These are phyloP conservation scores for Pantherophis vulpinus DNA, from an alignment of 2,797 vertebrate species.

Conservation along the genomic window DNA sequence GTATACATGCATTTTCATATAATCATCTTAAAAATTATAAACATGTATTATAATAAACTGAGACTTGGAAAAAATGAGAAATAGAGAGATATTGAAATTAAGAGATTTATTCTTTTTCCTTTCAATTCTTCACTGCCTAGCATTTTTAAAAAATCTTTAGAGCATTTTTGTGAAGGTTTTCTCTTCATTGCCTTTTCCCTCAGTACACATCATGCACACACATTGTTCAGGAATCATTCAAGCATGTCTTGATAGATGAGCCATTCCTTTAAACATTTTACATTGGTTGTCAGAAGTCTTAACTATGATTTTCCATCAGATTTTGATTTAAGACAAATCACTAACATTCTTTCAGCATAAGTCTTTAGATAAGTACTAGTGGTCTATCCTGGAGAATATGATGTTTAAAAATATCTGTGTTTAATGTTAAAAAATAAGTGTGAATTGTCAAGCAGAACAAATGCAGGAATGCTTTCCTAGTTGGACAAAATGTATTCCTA, in stretches of 20 bases:
- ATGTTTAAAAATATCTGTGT: background rate
- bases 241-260: background rate
- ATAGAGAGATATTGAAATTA: background rate
- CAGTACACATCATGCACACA: background rate
- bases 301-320: background rate
- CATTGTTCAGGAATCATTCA: background rate
- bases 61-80: background rate
- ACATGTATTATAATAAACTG: background rate
- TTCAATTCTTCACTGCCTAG: background rate
- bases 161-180: background rate
- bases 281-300: background rate
- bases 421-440: slow-evolving; percentile 5
- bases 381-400: background rate
- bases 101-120: background rate
- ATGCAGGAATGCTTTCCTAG: background rate
- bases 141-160: background rate
- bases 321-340: background rate
- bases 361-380: background rate
- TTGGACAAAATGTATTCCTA: background rate
- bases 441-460: slow-evolving; percentile 6
- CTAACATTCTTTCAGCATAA: background rate
- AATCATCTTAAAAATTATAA: background rate
- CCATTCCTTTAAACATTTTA: background rate
- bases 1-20: background rate
- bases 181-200: background rate